Conservation (phyloP, 35 echinoderm and acorn worm genomes). For the Stichopus chloronotus region DNA sequence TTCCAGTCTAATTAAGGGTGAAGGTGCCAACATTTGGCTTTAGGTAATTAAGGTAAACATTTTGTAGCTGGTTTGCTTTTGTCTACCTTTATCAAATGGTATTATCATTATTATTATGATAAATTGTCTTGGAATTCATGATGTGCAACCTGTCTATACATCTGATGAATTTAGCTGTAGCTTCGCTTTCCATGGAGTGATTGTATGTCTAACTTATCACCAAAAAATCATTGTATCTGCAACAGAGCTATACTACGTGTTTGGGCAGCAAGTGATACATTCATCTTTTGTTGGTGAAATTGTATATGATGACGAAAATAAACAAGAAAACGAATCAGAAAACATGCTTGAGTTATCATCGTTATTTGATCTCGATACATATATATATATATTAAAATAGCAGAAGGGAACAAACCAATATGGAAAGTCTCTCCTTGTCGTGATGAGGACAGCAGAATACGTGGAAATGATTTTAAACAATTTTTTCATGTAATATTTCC, state of each 20-base stretch:
- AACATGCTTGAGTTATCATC: too few species aligned
- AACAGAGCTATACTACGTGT: slow-evolving; percentile 49
- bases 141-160: slow-evolving; percentile 26
- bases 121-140: background rate
- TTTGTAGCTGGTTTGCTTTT: too few species aligned
- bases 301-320: too few species aligned
- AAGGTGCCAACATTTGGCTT: background rate
- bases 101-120: background rate
- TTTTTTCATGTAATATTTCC: too few species aligned
- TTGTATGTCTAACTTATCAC: background rate
- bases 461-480: too few species aligned
- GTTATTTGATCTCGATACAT: too few species aligned
- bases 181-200: background rate
- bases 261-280: slow-evolving; percentile 66
- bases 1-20: background rate
- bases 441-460: too few species aligned
- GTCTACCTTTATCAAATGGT: background rate
- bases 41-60: background rate
- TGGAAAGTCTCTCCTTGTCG: too few species aligned
- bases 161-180: slow-evolving; percentile 34
- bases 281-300: slow-evolving; percentile 61
- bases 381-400: too few species aligned
- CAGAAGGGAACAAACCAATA: too few species aligned
- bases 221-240: slow-evolving; percentile 46
- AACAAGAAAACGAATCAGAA: too few species aligned